Base-by-base conservation (phyloP, 2,113 vertebrate species). In the Protobothrops flavoviridis region DNA sequence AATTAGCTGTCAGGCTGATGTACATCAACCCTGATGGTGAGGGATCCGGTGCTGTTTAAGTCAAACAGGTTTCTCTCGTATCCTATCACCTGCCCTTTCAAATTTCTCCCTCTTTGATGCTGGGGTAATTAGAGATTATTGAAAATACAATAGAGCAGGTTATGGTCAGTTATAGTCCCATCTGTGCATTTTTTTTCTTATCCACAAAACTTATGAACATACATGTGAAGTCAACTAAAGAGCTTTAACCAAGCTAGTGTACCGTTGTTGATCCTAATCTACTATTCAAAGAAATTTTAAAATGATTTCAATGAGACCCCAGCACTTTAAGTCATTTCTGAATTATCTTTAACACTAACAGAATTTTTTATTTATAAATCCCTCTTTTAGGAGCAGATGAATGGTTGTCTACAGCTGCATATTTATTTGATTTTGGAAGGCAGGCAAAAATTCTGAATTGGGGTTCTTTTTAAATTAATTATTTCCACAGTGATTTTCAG, bases 1-100 rank as follows among this genome's bases (percentile, higher is more conserved):
- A 99, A 99, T 99, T 99, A 99, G 99, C 99, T 99, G 99, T 99
- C 99, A 99, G 98, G 98, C 98, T 98, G 98, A 98, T 98, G 98
- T 99, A 98, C 98, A 98, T 99, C 98, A 98, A 98, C 98, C 98
- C 98, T 99, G 99, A 99, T 99, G 99, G 99, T 98, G 98, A 98
- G 98, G 98, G 98, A 98, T 98, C 98, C 98, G 98, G 98, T 98
- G 98, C 97, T 98, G 98, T 98, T 98, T 97, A 98, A 98, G 98
- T 98, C 98, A 97, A 98, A 98, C 99, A 99, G 99, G 99, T 99
- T 99, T 98, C 98, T 99, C 98, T 99, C 97, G 98, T 98, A 98
- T 98, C 98, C 98, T 97, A 97, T 99, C 99, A 99, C 99, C 99
- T 99, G 99, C 98, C 97, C 96, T 98, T 98, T 98, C 98, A 98